These are phyloP conservation scores for Lycocorax pyrrhopterus DNA, from an alignment of 2,113 vertebrate genomes.

Conservation along the genomic window DNA sequence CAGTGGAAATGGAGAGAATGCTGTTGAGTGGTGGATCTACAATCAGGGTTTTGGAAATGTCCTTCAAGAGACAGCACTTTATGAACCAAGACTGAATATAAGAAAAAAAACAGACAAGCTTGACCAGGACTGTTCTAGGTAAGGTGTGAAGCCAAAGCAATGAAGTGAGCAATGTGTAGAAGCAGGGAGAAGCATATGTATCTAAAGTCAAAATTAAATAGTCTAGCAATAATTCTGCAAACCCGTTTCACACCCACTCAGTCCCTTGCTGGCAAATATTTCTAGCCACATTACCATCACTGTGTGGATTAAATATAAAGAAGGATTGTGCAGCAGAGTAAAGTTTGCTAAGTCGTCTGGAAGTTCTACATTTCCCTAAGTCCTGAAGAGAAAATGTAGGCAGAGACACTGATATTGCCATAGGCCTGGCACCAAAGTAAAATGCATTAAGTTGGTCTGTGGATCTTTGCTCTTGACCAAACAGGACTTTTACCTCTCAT, in stretches of 20 bases:
- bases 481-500: background rate
- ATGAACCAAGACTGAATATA: background rate
- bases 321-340: background rate
- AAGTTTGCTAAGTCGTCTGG: background rate
- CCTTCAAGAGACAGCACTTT: background rate
- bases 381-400: background rate
- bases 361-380: background rate
- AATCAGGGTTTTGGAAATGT: background rate
- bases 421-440: background rate
- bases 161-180: background rate
- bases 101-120: background rate
- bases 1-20: background rate
- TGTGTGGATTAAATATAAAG: background rate
- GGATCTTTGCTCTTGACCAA: background rate
- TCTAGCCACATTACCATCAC: background rate
- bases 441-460: background rate
- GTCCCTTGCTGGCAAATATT: slow-evolving; percentile 20
- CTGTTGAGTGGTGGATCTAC: background rate
- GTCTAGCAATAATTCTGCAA: slow-evolving; percentile 7
- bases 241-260: background rate
- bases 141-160: background rate
- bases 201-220: background rate
- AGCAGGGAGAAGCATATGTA: background rate
- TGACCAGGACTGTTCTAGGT: background rate
- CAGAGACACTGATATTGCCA: background rate